These are phyloP conservation scores for Calosoma granatense DNA, from an alignment of 1,140 invertebrate genomes.

Conservation along the genomic window DNA sequence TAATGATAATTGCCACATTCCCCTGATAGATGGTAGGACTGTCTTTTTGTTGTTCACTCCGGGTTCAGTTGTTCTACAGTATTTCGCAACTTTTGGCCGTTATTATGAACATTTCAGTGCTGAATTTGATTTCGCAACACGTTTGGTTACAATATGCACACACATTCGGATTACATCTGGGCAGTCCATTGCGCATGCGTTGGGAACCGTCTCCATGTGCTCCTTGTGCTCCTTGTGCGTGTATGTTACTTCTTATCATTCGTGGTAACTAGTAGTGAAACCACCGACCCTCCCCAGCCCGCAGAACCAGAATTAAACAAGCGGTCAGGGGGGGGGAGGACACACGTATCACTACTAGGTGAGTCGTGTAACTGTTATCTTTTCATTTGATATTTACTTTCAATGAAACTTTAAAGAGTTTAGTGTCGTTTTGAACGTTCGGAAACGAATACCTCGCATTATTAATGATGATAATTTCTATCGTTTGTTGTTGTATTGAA, in stretches of 20 bases:
- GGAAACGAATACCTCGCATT: conserved; percentile 7
- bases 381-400: not conserved
- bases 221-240: too few relatives aligned
- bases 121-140: conserved; percentile 18
- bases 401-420: not conserved
- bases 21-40: conserved; percentile 7
- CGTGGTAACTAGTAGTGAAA: too few relatives aligned
- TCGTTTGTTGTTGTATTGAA: conserved; percentile 4
- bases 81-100: conserved; percentile 25
- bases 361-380: not conserved
- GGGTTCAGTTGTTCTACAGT: conserved; percentile 11
- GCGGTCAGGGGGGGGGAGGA: not conserved
- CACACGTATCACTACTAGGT: too few relatives aligned
- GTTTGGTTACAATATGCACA: conserved; percentile 30
- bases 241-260: too few relatives aligned
- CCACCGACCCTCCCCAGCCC: too few relatives aligned
- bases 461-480: conserved; percentile 5
- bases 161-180: conserved; percentile 30
- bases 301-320: too few relatives aligned
- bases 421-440: conserved; percentile 4
- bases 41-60: conserved; percentile 8
- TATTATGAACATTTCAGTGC: conserved; percentile 17
- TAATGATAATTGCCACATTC: conserved; percentile 2
- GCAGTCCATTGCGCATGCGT: conserved; percentile 4
- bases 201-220: not conserved